These are phyloP conservation scores for Calliphora vomitoria DNA, from an alignment of 2,888 invertebrate species.

Conservation along the genomic window DNA sequence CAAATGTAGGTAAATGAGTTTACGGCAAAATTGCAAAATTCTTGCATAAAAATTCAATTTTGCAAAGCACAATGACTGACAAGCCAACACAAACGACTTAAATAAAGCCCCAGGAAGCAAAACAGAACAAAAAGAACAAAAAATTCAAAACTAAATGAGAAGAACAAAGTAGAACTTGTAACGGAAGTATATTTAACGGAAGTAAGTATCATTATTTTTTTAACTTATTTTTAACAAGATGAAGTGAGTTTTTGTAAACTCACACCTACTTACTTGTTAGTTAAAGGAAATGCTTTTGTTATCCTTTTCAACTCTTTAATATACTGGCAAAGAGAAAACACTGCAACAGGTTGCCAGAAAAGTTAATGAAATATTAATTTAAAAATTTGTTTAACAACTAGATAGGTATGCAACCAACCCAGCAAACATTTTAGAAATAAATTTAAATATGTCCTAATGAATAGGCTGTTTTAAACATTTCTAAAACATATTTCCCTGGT, in stretches of 20 bases:
- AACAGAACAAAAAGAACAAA: not conserved
- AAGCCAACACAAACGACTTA: conserved; percentile 38
- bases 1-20: conserved; percentile 64
- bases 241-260: conserved; percentile 1
- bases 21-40: conserved; percentile 44
- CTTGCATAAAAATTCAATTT: conserved; percentile 25
- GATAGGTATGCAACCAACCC: no score
- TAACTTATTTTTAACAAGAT: not conserved
- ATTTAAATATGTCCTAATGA: no score
- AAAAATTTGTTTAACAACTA: not conserved
- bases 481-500: no score
- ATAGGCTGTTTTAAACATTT: no score
- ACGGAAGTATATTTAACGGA: conserved; percentile 63
- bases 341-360: conserved; percentile 19
- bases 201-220: conserved; percentile 26
- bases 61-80: conserved; percentile 28
- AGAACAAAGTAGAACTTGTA: conserved; percentile 46
- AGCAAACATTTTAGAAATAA: no score
- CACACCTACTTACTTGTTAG: not conserved
- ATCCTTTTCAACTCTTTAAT: conserved; percentile 5
- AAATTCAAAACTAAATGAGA: not conserved
- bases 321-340: not conserved
- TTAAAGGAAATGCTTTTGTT: conserved; percentile 5
- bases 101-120: conserved; percentile 45
- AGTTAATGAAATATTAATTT: conserved; percentile 28